Percentiles rank a stretch among this genome's conserved stretches.
phyloP scores from a whole-genome alignment of 2,888 invertebrate genomes.

The Nebria salina region DNA sequence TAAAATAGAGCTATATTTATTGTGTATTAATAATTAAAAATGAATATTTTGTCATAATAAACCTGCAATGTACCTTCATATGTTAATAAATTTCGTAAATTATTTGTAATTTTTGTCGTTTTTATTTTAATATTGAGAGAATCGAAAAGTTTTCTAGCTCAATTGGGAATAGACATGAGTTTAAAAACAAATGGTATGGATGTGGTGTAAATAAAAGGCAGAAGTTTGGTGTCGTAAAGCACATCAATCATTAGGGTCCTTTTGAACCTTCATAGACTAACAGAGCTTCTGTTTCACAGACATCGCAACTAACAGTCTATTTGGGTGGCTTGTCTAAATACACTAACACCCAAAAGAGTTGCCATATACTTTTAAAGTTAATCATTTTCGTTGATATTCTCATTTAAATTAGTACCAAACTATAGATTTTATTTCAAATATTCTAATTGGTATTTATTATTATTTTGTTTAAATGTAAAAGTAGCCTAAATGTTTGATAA shows the following conservation, averaged over 20 bases:
- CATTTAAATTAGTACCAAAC: too few species aligned
- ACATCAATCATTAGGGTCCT: background rate
- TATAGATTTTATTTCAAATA: too few species aligned
- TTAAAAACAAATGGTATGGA: too few species aligned
- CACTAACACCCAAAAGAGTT: background rate
- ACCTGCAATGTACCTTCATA: background rate
- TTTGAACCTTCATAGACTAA: background rate
- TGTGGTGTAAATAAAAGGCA: background rate
- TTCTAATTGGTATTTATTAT: too few species aligned
- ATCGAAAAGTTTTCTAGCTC: too few species aligned
- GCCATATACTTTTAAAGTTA: background rate
- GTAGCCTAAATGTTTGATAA: background rate
- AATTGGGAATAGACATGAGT: too few species aligned
- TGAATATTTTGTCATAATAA: background rate
- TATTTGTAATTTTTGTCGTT: background rate
- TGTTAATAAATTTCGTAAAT: background rate
- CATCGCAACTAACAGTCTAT: background rate
- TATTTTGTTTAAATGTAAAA: too few species aligned
- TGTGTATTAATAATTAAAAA: background rate
- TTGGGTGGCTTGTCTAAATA: background rate
- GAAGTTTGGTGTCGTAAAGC: background rate
- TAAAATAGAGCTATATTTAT: background rate
- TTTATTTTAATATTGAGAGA: background rate
- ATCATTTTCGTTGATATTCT: too few species aligned
- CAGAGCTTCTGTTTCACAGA: background rate